Evolutionary conservation across 2,797 vertebrate genomes (phyloP).

Genomic region (Meda fulgida): DNA sequence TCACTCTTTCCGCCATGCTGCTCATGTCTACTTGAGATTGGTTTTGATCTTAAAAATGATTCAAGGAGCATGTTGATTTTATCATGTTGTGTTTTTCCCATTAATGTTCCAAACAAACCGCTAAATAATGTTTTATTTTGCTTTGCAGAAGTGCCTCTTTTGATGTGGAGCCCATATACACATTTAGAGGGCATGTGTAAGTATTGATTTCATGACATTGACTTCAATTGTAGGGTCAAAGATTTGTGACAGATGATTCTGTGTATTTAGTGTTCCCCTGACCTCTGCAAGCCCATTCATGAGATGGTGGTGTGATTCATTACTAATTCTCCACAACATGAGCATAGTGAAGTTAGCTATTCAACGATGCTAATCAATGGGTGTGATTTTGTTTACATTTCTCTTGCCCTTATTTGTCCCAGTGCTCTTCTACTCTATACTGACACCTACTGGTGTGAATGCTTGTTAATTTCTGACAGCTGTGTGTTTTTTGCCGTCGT

Average conservation of each 20-base stretch:
- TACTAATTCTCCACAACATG: background rate
- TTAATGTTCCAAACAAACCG: background rate
- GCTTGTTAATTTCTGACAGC: background rate
- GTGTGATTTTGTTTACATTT: background rate
- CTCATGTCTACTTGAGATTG: background rate
- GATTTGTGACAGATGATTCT: too few species aligned
- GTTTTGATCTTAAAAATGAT: background rate
- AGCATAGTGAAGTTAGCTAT: background rate
- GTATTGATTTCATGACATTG: slow-evolving; percentile 65
- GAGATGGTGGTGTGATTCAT: slow-evolving; percentile 13
- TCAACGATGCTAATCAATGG: background rate
- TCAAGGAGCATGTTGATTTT: background rate
- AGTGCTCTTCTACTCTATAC: background rate
- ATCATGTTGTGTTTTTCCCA: background rate
- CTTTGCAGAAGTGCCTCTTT: slow-evolving; percentile 96
- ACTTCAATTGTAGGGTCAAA: background rate
- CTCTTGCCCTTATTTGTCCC: background rate
- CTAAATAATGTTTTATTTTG: slow-evolving; percentile 27
- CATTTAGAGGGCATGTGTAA: slow-evolving; percentile 96
- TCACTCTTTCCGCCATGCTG: too few species aligned
- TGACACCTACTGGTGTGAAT: background rate
- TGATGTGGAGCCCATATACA: slow-evolving; percentile 98
- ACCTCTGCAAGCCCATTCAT: background rate
- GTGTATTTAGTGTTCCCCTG: background rate
- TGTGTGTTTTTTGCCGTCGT: background rate